These are phyloP conservation scores for human DNA, from an alignment of 2,113 vertebrate genomes.

Conservation along the genomic window GRCh38 chr2:144625501-144626000, in stretches of 20 bases:
- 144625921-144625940: not conserved
- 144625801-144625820: constrained; percentile 61
- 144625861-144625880: constrained; percentile 78
- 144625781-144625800: constrained; percentile 66
- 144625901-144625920: not conserved
- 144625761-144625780: constrained; percentile 72
- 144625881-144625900: constrained; percentile 38
- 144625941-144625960: not conserved
- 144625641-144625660: constrained; percentile 48
- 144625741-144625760: constrained; percentile 54
- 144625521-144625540: constrained; percentile 88
- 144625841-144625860: constrained; percentile 75
- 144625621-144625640: constrained; percentile 31
- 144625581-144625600: constrained; percentile 81
- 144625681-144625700: constrained; percentile 61
- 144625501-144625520: constrained; percentile 87
- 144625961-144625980: not conserved
- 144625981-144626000: not conserved
- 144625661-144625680: constrained; percentile 54
- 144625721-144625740: not conserved
- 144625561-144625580: constrained; percentile 77
- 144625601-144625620: constrained; percentile 61
- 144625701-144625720: constrained; percentile 50
- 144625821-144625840: constrained; percentile 71
- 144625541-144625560: constrained; percentile 82